These are phyloP conservation scores for Choristoneura fumiferana DNA, from an alignment of 1,140 invertebrate genomes.

Conservation along the genomic window DNA sequence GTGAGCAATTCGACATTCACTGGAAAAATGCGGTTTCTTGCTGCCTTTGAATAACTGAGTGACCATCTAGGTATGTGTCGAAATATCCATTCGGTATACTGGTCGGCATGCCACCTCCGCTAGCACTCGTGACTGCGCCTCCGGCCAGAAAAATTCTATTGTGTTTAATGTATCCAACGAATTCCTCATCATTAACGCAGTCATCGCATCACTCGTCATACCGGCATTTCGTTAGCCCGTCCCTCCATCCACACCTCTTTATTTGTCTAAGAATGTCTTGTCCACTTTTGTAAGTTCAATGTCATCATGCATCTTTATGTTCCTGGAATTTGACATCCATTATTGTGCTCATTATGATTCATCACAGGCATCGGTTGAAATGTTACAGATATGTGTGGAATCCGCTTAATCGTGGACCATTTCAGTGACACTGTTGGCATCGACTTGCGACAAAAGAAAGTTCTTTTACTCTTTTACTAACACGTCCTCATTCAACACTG, in stretches of 20 bases:
- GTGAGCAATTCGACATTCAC: too few species aligned
- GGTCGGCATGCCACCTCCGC: conserved; percentile 38
- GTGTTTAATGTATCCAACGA: conserved; percentile 66
- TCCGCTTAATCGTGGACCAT: conserved; percentile 41
- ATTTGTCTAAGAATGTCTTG: conserved; percentile 33
- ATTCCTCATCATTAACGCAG: conserved; percentile 67
- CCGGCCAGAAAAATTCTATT: conserved; percentile 73
- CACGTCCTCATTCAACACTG: too few species aligned
- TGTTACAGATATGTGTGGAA: conserved; percentile 45
- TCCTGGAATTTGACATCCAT: conserved; percentile 56
- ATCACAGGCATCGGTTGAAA: conserved; percentile 45
- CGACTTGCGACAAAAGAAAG: conserved; percentile 11
- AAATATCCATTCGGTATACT: conserved; percentile 41
- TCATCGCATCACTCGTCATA: conserved; percentile 41
- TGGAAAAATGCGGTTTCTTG: neutral
- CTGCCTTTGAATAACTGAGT: conserved; percentile 46
- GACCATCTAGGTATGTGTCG: conserved; percentile 48
- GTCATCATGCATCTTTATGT: conserved; percentile 47
- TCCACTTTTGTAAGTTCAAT: conserved; percentile 47
- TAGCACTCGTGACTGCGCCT: conserved; percentile 56
- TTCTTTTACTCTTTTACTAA: neutral
- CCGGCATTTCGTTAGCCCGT: conserved; percentile 38
- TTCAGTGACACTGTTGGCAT: neutral
- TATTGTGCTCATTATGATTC: conserved; percentile 53
- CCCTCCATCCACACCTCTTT: conserved; percentile 31